phyloP scores from a whole-genome alignment of 2,888 invertebrate genomes.

The Cenopis cana region DNA sequence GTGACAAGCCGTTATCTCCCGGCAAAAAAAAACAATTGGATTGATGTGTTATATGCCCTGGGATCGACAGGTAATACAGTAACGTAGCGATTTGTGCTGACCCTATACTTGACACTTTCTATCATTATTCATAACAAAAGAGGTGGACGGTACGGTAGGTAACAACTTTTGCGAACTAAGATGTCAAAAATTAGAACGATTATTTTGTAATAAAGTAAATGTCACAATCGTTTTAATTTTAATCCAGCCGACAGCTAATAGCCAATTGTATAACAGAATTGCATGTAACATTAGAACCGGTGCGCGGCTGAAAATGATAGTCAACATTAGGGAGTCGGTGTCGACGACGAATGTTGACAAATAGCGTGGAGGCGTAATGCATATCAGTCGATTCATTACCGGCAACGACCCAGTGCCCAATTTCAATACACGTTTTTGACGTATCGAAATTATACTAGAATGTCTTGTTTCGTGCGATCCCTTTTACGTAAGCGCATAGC shows the following conservation, averaged over 20 bases:
- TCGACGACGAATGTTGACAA: slow-evolving; percentile 35
- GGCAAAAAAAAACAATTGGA: too few species aligned
- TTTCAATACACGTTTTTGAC: neutral
- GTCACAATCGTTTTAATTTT: neutral
- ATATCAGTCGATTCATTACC: slow-evolving; percentile 39
- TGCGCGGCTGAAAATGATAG: slow-evolving; percentile 15
- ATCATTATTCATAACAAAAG: too few species aligned
- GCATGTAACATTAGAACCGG: neutral
- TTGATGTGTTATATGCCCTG: too few species aligned
- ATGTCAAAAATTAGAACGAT: too few species aligned
- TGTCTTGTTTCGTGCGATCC: neutral
- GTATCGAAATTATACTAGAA: neutral
- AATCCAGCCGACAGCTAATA: neutral
- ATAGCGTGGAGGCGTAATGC: slow-evolving; percentile 39
- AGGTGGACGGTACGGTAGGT: too few species aligned
- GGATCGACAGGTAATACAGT: too few species aligned
- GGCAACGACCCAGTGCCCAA: neutral
- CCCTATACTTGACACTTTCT: too few species aligned
- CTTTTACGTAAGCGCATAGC: neutral
- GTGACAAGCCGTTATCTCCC: too few species aligned
- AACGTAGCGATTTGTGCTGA: too few species aligned
- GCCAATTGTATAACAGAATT: neutral
- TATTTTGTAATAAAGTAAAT: too few species aligned
- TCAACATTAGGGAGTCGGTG: slow-evolving; percentile 19
- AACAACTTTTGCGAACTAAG: too few species aligned